Conservation (phyloP, 1,140 invertebrate genomes). For the Ceratosolen fusciceps region DNA sequence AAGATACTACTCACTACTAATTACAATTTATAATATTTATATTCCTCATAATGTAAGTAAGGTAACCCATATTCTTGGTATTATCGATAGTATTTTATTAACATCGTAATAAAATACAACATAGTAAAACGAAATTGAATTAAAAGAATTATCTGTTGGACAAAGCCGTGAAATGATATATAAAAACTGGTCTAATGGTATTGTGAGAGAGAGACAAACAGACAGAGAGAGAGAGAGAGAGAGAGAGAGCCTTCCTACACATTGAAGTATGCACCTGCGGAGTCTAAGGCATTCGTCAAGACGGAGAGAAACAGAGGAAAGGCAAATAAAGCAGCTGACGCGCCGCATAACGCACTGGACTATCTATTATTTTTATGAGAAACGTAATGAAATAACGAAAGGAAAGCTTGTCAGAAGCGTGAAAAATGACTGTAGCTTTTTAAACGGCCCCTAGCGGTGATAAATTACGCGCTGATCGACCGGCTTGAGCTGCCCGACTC, state of each 20-base stretch:
- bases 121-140: too few relatives aligned
- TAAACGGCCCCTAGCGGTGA: conserved; percentile 19
- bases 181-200: background rate
- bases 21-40: too few relatives aligned
- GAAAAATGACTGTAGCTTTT: conserved; percentile 38
- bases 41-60: too few relatives aligned
- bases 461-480: conserved; percentile 41
- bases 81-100: too few relatives aligned
- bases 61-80: too few relatives aligned
- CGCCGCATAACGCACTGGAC: background rate
- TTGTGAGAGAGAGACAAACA: background rate
- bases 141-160: too few relatives aligned
- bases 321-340: background rate
- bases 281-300: background rate
- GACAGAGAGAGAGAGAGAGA: too few relatives aligned
- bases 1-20: too few relatives aligned
- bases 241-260: too few relatives aligned
- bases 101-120: too few relatives aligned
- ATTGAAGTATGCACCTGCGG: conserved; percentile 7
- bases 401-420: conserved; percentile 34
- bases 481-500: background rate
- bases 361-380: conserved; percentile 41
- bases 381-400: conserved; percentile 43
- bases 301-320: background rate
- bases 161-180: too few relatives aligned